Base-by-base conservation (phyloP, 2,888 invertebrate genomes). In the Metalampra italica region DNA sequence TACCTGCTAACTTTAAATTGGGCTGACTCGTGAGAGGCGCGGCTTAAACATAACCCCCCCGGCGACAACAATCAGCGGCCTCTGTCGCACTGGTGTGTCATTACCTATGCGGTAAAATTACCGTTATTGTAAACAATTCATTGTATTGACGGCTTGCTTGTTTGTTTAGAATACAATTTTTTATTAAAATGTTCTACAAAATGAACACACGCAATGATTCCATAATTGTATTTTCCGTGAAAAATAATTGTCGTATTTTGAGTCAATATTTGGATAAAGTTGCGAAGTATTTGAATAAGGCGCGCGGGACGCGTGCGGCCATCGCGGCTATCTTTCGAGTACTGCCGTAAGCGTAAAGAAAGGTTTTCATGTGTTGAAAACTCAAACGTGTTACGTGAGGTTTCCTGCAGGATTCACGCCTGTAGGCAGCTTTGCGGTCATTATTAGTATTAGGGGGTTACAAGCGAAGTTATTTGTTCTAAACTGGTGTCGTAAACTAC, bases 391-490 rank as follows among this genome's bases (percentile, higher is more conserved):
- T n/a, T n/a, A n/a, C n/a, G 51, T 46, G 56, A 51, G 59, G 64
- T 56, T 67, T 66, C 63, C 56, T 53, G 55, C 50, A 64, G 63
- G 59, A 59, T 60, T 60, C 59, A 61, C 60, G 66, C 61, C 61
- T 67, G 60, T 71, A 72, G 72, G 67, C 68, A 59, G 74, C 75
- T 82, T 78, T 77, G 68, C 56, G 67, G 71, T 22, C 22, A 5
- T 76, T 75, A 74, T 77, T 75, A 75, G 68, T 66, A 60, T 64
- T n/a, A 64, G 66, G 60, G 66, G 59, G 62, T 62, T 50, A 55
- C 54, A 57, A 57, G 64, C 60, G 53, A 55, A 64, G 60, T 53
- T 22, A 54, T 60, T 46, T 36, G 22, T 22, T 22, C 22, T 5
- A 22, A 3, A 22, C 2, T 5, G 5, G 22, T 22, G 22, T 22